Evolutionary conservation across 2,113 vertebrate genomes (phyloP), one percentile per base, ranked within the genome.

Genomic region (Prinia subflava): DNA sequence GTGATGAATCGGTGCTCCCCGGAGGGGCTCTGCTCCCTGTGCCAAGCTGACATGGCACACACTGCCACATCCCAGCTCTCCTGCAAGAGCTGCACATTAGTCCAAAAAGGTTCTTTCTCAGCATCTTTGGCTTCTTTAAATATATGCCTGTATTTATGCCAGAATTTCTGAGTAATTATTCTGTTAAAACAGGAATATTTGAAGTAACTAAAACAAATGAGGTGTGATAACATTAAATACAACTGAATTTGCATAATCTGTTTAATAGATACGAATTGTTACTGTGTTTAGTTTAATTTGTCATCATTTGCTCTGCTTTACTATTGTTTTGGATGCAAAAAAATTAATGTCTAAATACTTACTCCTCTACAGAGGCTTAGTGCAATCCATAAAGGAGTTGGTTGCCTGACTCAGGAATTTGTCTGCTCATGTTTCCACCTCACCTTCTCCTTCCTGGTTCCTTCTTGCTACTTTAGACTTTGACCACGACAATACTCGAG

Each of bases 201-300:
- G 73, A 89, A 92, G 73, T 50, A 93, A 50, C n/a, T 62, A 30
- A 92, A 94, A 27, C 73, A 87, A 94, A 84, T 75, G 64, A 88
- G 41, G 50, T 78, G 37, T 22, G 88, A 69, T 88, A 93, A 78
- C 57, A 10, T 59, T 83, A 67, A 74, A 31, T 80, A 44, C 22
- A 35, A 41, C 17, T 67, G 64, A 42, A 90, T 93, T 88, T 92
- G 37, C 44, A 42, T 90, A 46, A 53, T 90, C 52, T 68, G 14
- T 56, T 84, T 82, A 90, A 80, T 74, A 93, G 86, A 76, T 88
- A 89, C 1, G 47, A 71, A 75, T 89, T 64, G 71, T 69, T 84
- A 33, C 24, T 47, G 39, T 55, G 44, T 69, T 87, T 83, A 57
- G 47, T 78, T 94, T 82, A 83, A 89, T 95, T 90, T 89, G 53